Evolutionary conservation across 2,888 invertebrate genomes (phyloP).

Genomic region (Ochlodes sylvanus): DNA sequence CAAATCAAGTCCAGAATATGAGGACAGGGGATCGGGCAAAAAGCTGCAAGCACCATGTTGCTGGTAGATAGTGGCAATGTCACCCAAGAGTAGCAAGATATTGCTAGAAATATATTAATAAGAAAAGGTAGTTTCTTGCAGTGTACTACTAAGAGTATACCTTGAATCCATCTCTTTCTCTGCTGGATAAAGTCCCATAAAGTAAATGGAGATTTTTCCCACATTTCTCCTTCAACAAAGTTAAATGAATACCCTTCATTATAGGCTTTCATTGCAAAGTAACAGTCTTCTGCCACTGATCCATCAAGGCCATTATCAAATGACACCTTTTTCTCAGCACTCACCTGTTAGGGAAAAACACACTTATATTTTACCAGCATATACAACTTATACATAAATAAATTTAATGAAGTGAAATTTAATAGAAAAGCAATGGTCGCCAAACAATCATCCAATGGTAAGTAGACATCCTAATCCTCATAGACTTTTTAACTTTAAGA

Average conservation of each 20-base stretch:
- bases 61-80: constrained; percentile 97
- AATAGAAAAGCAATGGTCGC: no score
- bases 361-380: no score
- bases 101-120: constrained; percentile 92
- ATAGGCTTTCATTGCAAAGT: constrained; percentile 98
- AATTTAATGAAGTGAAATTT: no score
- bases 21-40: constrained; percentile 95
- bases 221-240: constrained; percentile 99
- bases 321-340: constrained; percentile 95
- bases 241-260: constrained; percentile 96
- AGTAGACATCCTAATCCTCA: no score
- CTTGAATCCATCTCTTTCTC: constrained; percentile 97
- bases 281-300: constrained; percentile 99
- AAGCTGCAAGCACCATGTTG: constrained; percentile 92
- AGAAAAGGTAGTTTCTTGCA: constrained; percentile 92
- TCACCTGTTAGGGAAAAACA: constrained; percentile 84
- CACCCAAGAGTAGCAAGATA: constrained; percentile 98
- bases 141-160: constrained; percentile 94
- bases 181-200: constrained; percentile 98
- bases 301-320: constrained; percentile 99
- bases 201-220: constrained; percentile 98
- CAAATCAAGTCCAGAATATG: constrained; percentile 93
- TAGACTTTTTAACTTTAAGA: no score
- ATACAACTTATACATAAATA: no score
- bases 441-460: no score